Evolutionary conservation across 2,888 invertebrate species (phyloP).

Genomic region (Mongoloraphidia duomilia): DNA sequence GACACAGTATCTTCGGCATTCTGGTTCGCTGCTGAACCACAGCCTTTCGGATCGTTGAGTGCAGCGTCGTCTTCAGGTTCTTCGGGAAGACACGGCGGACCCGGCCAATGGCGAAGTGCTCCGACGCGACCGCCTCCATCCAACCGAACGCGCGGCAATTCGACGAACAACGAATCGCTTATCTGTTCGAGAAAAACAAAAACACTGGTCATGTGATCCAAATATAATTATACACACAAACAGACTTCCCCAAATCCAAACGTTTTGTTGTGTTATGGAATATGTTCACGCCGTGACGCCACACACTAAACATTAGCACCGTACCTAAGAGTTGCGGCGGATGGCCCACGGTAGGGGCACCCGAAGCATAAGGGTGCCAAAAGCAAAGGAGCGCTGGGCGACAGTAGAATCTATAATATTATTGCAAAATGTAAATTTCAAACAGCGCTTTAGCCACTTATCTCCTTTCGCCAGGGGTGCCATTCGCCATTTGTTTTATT

Average conservation of each 20-base stretch:
- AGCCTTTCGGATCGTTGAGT: constrained; percentile 14
- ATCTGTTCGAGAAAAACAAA: constrained; percentile 25
- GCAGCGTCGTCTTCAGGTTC: constrained; percentile 39
- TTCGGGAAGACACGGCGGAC: constrained; percentile 50
- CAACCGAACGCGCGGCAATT: constrained; percentile 49
- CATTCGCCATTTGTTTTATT: too few relatives aligned
- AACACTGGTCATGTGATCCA: not conserved
- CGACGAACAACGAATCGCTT: constrained; percentile 40
- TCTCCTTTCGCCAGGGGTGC: too few relatives aligned
- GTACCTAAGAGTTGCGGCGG: too few relatives aligned
- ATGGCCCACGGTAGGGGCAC: too few relatives aligned
- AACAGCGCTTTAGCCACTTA: too few relatives aligned
- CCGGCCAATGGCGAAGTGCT: constrained; percentile 42
- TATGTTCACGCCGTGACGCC: too few relatives aligned
- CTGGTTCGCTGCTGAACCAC: constrained; percentile 33
- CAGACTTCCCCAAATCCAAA: not conserved
- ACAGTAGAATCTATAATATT: too few relatives aligned
- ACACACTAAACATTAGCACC: too few relatives aligned
- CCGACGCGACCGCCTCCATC: constrained; percentile 52
- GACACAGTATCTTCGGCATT: constrained; percentile 44
- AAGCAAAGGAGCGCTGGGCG: too few relatives aligned
- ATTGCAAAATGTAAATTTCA: too few relatives aligned
- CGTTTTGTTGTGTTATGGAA: too few relatives aligned
- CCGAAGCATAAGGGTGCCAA: too few relatives aligned
- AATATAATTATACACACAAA: not conserved